Evolutionary conservation across 30 jellyfish, hydroid and myxozoan species (phyloP).

Genomic region (Aurelia aurita complex sp. Pacific): DNA sequence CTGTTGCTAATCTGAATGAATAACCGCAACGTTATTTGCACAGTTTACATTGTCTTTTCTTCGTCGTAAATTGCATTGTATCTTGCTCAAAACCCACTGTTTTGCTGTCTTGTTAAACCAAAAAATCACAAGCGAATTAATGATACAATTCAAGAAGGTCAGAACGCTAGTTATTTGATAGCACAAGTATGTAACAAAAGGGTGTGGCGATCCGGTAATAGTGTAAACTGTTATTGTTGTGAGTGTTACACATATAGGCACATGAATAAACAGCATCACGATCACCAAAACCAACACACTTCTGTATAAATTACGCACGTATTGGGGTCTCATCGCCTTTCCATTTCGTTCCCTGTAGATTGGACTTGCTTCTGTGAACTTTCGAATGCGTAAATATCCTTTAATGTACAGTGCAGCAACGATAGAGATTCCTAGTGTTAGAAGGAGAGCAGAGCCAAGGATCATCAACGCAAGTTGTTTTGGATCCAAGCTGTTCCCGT

Average conservation of each 20-base stretch:
- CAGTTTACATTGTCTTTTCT: too few relatives aligned
- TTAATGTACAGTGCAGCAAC: slow-evolving; percentile 6
- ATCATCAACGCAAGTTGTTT: too few relatives aligned
- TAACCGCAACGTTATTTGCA: too few relatives aligned
- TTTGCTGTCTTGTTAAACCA: background rate
- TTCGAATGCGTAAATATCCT: slow-evolving; percentile 14
- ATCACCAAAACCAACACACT: too few relatives aligned
- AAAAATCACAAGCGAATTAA: background rate
- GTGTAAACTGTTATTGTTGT: background rate
- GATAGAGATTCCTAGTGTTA: background rate
- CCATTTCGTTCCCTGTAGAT: slow-evolving; percentile 1
- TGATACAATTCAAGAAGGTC: background rate
- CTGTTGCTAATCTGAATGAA: too few relatives aligned
- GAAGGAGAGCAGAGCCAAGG: too few relatives aligned
- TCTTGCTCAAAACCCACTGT: background rate
- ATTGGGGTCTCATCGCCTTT: background rate
- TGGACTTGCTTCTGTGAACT: slow-evolving; percentile 3
- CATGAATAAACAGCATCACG: background rate
- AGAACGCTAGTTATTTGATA: background rate
- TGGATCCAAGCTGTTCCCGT: too few relatives aligned
- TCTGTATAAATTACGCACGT: background rate
- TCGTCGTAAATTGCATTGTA: background rate
- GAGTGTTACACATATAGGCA: background rate
- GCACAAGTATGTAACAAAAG: background rate
- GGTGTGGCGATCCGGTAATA: background rate